phyloP scores from a whole-genome alignment of 35 echinoderm and acorn worm species.

The Holothuria glaberrima region DNA sequence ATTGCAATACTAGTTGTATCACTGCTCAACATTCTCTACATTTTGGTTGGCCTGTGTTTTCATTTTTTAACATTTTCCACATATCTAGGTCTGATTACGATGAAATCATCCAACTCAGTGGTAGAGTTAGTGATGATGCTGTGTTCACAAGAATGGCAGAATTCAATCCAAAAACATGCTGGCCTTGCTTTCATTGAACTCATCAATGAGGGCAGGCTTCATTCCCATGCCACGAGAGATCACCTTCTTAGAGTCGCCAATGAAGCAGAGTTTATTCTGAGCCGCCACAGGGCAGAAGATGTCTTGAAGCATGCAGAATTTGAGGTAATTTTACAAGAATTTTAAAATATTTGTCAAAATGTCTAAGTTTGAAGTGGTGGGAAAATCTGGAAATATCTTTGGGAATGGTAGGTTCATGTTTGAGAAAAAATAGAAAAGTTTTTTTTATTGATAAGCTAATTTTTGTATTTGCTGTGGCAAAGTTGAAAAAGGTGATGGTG shows the following conservation, averaged over 20 bases:
- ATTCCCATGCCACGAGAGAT: constrained; percentile 92
- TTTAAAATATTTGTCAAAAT: not conserved
- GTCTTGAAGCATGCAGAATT: constrained; percentile 98
- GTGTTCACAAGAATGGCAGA: constrained; percentile 99
- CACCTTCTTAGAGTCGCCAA: constrained; percentile 94
- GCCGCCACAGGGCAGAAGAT: constrained; percentile 92
- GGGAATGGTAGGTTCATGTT: not conserved
- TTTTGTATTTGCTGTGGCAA: too few relatives aligned
- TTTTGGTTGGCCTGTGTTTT: not conserved
- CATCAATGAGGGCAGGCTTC: constrained; percentile 98
- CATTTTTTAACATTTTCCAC: not conserved
- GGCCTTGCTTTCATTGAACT: constrained; percentile 99
- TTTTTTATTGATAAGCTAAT: too few relatives aligned
- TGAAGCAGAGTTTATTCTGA: constrained; percentile 98
- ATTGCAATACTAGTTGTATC: not conserved
- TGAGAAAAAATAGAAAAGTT: not conserved
- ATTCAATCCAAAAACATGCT: constrained; percentile 99
- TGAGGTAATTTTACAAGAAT: constrained; percentile 67
- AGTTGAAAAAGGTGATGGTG: not conserved
- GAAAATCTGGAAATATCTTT: not conserved
- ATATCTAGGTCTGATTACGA: constrained; percentile 82
- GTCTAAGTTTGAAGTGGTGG: not conserved
- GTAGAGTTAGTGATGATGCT: constrained; percentile 99
- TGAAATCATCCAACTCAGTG: constrained; percentile 99
- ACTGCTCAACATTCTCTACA: not conserved